These are phyloP conservation scores for Peromyscus californicus DNA, from an alignment of 2,113 vertebrate species.

Conservation along the genomic window DNA sequence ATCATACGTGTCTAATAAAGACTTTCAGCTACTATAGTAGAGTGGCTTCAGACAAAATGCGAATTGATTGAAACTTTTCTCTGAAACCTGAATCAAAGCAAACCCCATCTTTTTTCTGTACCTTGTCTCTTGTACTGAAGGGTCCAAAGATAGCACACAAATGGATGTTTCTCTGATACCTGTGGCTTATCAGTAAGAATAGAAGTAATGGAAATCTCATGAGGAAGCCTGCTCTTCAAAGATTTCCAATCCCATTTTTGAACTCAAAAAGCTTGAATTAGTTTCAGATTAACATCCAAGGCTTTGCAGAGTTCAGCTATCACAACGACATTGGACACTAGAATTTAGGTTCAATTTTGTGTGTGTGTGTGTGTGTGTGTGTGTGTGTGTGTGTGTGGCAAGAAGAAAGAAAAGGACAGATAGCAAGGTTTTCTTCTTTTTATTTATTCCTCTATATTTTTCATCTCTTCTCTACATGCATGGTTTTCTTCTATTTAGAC, in stretches of 20 bases:
- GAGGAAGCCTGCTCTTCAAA: constrained; percentile 81
- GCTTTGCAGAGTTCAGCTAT: constrained; percentile 70
- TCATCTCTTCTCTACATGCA: not conserved
- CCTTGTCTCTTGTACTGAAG: constrained; percentile 77
- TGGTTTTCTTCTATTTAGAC: not conserved
- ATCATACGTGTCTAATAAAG: constrained; percentile 78
- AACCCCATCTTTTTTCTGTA: constrained; percentile 67
- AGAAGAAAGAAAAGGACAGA: constrained; percentile 5
- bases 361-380: not conserved
- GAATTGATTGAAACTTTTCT: constrained; percentile 81
- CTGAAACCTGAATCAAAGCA: constrained; percentile 80
- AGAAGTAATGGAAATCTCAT: constrained; percentile 82
- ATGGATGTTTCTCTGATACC: constrained; percentile 82
- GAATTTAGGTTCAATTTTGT: constrained; percentile 57
- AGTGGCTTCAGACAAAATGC: constrained; percentile 81
- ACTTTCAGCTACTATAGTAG: constrained; percentile 78
- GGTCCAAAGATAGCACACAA: constrained; percentile 83
- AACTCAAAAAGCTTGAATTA: constrained; percentile 79
- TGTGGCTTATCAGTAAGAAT: constrained; percentile 84
- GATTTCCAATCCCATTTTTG: constrained; percentile 83
- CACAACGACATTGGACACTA: constrained; percentile 32
- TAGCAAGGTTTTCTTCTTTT: not conserved
- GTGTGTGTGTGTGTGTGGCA: constrained; percentile 18
- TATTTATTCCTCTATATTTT: not conserved
- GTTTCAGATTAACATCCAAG: constrained; percentile 82